Conservation (phyloP, 2,113 vertebrate genomes). For the Mus musculus region GRCm39 chr12:34273501-34274000, state of each 20-base stretch:
- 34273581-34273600: not conserved
- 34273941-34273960: not conserved
- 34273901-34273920: not conserved
- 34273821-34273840: not conserved
- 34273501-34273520: not conserved
- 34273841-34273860: not conserved
- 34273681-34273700: not conserved
- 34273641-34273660: not conserved
- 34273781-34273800: too few relatives aligned
- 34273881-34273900: not conserved
- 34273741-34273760: not conserved
- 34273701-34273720: slow-evolving; percentile 15
- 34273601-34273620: not conserved
- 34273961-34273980: not conserved
- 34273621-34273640: not conserved
- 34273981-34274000: not conserved
- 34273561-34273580: not conserved
- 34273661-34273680: slow-evolving; percentile 29
- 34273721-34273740: not conserved
- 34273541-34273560: not conserved
- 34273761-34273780: not conserved
- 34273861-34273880: slow-evolving; percentile 21
- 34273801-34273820: not conserved
- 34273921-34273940: not conserved
- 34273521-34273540: not conserved